Conservation (phyloP, 2,113 vertebrate genomes). For the Gambusia affinis region DNA sequence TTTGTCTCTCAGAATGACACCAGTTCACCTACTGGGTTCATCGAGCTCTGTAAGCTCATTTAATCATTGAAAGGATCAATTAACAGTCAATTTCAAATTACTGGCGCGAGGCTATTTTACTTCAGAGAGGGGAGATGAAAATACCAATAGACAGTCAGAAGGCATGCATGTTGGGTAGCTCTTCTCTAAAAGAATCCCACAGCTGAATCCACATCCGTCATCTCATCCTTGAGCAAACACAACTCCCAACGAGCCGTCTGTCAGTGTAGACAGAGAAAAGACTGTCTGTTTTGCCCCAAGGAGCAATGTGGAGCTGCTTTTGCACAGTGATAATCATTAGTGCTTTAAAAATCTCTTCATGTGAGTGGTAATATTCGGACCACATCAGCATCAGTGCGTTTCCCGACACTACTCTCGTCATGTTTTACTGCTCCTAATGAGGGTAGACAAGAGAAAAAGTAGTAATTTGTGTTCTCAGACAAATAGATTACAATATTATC, state of each 20-base stretch:
- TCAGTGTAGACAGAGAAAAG: not conserved
- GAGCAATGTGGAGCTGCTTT: not conserved
- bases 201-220: constrained; percentile 27
- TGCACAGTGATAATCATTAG: not conserved
- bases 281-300: not conserved
- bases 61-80: constrained; percentile 56
- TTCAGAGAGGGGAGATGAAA: constrained; percentile 31
- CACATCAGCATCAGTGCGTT: not conserved
- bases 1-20: constrained; percentile 29
- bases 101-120: constrained; percentile 44
- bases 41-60: constrained; percentile 59
- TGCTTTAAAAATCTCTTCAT: constrained; percentile 3
- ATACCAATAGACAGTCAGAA: constrained; percentile 40
- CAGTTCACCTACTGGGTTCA: constrained; percentile 39
- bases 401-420: not conserved
- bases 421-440: not conserved
- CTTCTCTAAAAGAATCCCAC: constrained; percentile 24
- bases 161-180: constrained; percentile 8
- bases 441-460: not conserved
- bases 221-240: not conserved
- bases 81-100: constrained; percentile 74
- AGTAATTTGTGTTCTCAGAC: not conserved
- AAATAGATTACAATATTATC: not conserved
- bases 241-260: constrained; percentile 4
- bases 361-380: not conserved